Conservation (phyloP, 2,797 vertebrate species). For the Limosa lapponica region DNA sequence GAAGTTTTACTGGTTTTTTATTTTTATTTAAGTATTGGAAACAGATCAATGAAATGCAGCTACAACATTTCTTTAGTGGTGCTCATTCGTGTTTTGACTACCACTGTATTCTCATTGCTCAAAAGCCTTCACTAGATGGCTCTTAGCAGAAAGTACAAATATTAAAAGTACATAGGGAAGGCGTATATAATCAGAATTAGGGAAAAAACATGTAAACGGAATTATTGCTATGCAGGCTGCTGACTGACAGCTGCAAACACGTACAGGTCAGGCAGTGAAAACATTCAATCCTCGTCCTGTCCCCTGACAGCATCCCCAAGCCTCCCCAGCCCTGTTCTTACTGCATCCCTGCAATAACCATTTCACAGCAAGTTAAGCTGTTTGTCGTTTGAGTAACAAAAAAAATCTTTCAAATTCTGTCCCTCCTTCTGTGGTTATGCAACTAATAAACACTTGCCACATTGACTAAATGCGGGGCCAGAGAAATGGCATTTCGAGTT, state of each 20-base stretch:
- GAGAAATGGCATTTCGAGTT: background rate
- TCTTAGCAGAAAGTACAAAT: background rate
- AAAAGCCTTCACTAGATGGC: background rate
- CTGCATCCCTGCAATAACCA: background rate
- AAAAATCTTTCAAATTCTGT: background rate
- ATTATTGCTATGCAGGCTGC: background rate
- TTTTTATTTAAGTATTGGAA: background rate
- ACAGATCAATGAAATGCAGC: background rate
- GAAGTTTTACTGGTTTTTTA: background rate
- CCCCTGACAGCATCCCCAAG: rapidly evolving
- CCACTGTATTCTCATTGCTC: background rate
- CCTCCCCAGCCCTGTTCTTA: background rate
- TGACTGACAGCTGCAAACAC: background rate
- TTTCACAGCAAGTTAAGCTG: background rate
- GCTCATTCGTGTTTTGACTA: background rate
- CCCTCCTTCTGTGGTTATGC: background rate
- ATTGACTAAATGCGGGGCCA: background rate
- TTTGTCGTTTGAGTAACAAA: background rate
- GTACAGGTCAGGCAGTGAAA: background rate
- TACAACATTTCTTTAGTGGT: background rate
- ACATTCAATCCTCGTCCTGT: background rate
- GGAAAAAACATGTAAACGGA: background rate
- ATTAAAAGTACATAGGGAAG: background rate
- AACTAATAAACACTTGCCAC: background rate
- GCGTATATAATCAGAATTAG: background rate